Evolutionary conservation across 64 coral and sea anemone genomes (phyloP), one percentile per base, ranked within the genome.

Genomic region (Cladopsammia gracilis): DNA sequence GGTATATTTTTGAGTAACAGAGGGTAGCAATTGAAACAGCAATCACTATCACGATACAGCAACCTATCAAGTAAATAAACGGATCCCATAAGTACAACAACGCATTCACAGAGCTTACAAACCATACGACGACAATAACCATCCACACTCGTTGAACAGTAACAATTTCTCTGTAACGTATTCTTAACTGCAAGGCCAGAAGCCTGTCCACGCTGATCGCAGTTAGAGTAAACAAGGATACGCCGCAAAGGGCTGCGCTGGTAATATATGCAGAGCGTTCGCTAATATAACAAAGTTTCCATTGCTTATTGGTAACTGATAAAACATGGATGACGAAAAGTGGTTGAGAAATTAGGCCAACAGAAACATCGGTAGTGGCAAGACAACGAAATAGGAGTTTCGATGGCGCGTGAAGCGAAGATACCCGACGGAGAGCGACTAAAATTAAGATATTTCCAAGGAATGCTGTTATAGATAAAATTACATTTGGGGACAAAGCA

Each of bases 301-400:
- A 53, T 3, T 6, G 22, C 48, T 77, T 18, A 19, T 54, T 53
- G 49, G 12, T 23, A 24, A 11, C 75, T 49, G 75, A 52, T 7
- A 77, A 53, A n/a, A 25, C n/a, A 15, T 22, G 7, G 3, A 11
- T 14, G 22, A 53, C n/a, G 3, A n/a, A 49, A 24, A 23, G 20
- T 23, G 75, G 75, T 7, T 56, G 75, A 2, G n/a, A 54, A 54
- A 77, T 25, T 9, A 77, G 10, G n/a, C 48, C 48, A 77, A 25
- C 50, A 54, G 4, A 52, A 57, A 77, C 8, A 25, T 77, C 75
- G 2, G 50, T 77, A 20, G 50, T n/a, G 2, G 75, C 23, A 13
- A 77, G 75, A 57, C n/a, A 54, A 2, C 75, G 50, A 77, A 77
- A 22, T 48, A 77, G 22, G 10, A 77, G 50, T 26, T 77, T 77